Conservation (phyloP, 1,140 invertebrate species). For the Proales similis region DNA sequence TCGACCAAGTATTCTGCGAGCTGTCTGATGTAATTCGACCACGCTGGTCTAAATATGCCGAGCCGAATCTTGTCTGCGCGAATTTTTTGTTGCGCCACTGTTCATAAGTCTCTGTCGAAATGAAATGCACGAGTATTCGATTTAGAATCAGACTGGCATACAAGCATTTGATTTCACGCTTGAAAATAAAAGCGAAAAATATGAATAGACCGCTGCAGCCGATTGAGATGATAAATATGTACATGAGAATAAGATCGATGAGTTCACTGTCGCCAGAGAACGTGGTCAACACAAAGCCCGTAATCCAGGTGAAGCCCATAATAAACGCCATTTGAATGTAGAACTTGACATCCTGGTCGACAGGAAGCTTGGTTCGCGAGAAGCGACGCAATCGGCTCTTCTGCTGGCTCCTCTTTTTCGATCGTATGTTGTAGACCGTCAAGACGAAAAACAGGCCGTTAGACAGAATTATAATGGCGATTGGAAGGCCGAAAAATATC, state of each 20-base stretch:
- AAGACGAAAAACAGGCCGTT: conserved; percentile 49
- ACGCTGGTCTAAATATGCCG: no score
- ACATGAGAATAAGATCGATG: conserved; percentile 40
- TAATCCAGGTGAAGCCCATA: conserved; percentile 54
- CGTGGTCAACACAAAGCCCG: conserved; percentile 48
- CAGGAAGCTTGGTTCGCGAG: conserved; percentile 39
- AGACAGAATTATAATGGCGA: conserved; percentile 45
- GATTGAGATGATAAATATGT: conserved; percentile 47
- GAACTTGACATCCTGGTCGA: conserved; percentile 54
- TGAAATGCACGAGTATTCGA: no score
- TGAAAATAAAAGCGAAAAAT: conserved; percentile 48
- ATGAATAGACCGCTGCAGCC: conserved; percentile 49
- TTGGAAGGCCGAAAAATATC: conserved; percentile 49
- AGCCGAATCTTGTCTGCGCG: no score
- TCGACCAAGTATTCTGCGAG: no score
- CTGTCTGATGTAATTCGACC: no score
- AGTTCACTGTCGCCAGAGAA: conserved; percentile 42
- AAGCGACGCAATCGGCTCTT: conserved; percentile 35
- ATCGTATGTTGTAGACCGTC: conserved; percentile 55
- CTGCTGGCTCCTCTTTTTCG: conserved; percentile 45
- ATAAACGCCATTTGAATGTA: conserved; percentile 57
- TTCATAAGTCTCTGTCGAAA: no score
- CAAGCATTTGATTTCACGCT: conserved; percentile 42
- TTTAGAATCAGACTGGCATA: conserved; percentile 37
- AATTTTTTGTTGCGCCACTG: no score